A percentile compares a stretch with the other conserved stretches of the same genome.
These are phyloP conservation scores for Creontiades dilutus DNA, from an alignment of 2,888 invertebrate genomes.

Conservation along the genomic window DNA sequence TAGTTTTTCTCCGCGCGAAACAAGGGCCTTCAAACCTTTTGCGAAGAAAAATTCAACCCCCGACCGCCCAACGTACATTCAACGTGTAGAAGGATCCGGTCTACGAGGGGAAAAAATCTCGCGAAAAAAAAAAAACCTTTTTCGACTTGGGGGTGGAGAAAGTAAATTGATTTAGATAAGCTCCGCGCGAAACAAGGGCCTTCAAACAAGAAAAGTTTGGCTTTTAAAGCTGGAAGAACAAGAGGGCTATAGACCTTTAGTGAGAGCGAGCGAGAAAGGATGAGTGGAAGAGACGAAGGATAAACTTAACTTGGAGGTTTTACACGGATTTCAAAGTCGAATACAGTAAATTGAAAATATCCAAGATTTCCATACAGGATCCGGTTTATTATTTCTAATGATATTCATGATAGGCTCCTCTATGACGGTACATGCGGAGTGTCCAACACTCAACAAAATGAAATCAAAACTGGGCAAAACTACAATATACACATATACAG, in stretches of 20 bases:
- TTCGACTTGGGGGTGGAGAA: not conserved
- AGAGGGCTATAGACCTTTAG: not conserved
- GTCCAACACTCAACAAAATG: too few relatives aligned
- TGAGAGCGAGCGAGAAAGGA: not conserved
- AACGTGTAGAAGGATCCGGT: not conserved
- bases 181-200: not conserved
- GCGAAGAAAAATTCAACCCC: not conserved
- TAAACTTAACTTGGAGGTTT: not conserved
- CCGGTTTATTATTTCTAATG: too few relatives aligned
- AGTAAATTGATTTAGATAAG: slow-evolving; percentile 29
- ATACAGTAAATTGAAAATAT: not conserved
- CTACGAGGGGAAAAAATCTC: not conserved
- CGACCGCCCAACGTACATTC: not conserved
- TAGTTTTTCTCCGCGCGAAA: not conserved
- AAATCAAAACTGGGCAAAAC: too few relatives aligned
- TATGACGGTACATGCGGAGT: too few relatives aligned
- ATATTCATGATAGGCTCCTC: too few relatives aligned
- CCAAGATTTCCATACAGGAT: too few relatives aligned
- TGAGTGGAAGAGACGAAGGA: not conserved
- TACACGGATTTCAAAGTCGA: slow-evolving; percentile 4
- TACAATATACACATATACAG: too few relatives aligned
- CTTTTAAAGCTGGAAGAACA: slow-evolving; percentile 15
- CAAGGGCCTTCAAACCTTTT: too few relatives aligned
- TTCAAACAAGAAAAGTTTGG: slow-evolving; percentile 22
- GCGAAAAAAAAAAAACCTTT: not conserved